Conservation (phyloP, 2,113 vertebrate species). For the Neofelis nebulosa region DNA sequence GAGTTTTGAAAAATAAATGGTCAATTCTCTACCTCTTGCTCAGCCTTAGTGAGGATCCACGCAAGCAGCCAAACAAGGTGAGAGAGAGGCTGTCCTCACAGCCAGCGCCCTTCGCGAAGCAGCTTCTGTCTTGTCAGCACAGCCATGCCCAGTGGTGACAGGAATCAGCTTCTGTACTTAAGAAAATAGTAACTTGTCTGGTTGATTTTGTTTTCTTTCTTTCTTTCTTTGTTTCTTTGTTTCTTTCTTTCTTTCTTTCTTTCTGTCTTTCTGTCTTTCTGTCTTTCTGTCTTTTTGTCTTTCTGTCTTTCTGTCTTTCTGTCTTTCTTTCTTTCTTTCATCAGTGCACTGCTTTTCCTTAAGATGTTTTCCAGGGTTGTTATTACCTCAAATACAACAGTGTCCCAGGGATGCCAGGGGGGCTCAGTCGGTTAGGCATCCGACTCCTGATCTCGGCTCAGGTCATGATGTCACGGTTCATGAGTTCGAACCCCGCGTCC, state of each 20-base stretch:
- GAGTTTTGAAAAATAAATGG: conserved; percentile 97
- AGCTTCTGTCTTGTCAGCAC: background rate
- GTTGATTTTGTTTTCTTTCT: background rate
- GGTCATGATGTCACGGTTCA: too few relatives aligned
- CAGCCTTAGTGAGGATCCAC: conserved; percentile 97
- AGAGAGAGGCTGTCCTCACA: background rate
- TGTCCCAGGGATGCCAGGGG: background rate
- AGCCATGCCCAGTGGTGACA: accelerated
- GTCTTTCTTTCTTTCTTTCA: background rate
- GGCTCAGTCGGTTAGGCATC: too few relatives aligned
- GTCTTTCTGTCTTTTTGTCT: background rate
- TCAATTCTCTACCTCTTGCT: conserved; percentile 97
- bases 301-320: background rate
- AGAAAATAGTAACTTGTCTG: background rate
- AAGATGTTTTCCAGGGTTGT: background rate
- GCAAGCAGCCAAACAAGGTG: conserved; percentile 94
- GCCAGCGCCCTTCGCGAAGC: background rate
- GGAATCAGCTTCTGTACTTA: background rate
- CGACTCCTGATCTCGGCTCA: too few relatives aligned
- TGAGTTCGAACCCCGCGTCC: too few relatives aligned
- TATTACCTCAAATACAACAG: background rate
- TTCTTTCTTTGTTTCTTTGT: background rate
- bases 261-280: background rate
- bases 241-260: too few relatives aligned
- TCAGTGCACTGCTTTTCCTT: background rate